phyloP scores from a whole-genome alignment of 2,113 vertebrate genomes.

The Ammospiza caudacuta region DNA sequence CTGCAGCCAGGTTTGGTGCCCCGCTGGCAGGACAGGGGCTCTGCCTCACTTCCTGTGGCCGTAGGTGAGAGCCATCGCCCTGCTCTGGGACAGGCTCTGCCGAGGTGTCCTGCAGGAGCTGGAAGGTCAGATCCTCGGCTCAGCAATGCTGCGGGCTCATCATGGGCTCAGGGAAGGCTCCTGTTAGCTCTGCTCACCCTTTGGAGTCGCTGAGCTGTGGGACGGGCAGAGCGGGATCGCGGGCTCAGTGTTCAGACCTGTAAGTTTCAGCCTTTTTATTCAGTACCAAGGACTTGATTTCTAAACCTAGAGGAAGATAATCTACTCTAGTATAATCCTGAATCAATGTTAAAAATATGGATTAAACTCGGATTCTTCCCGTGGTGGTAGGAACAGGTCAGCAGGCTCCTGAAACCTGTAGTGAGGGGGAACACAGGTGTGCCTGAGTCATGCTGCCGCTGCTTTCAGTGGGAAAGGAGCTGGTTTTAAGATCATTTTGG shows the following conservation, averaged over 20 bases:
- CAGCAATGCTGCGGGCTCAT: neutral
- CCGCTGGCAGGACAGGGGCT: neutral
- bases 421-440: neutral
- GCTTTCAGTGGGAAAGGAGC: neutral
- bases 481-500: neutral
- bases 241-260: slow-evolving; percentile 38
- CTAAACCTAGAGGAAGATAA: neutral
- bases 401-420: neutral
- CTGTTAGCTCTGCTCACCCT: slow-evolving; percentile 25
- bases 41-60: slow-evolving; percentile 32
- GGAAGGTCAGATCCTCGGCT: neutral
- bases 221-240: slow-evolving; percentile 49
- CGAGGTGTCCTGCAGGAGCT: neutral
- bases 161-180: slow-evolving; percentile 46
- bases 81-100: slow-evolving; percentile 1
- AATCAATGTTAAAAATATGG: neutral
- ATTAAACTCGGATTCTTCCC: neutral
- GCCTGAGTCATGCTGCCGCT: neutral
- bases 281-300: slow-evolving; percentile 20
- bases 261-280: slow-evolving; percentile 69
- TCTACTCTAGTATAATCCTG: no score
- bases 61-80: slow-evolving; percentile 17
- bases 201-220: slow-evolving; percentile 20
- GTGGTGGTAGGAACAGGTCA: neutral
- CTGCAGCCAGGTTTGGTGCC: slow-evolving; percentile 68